A percentile compares a stretch with the other conserved stretches of the same genome.
Conservation (phyloP, 2,113 vertebrate genomes). For the Phoxinus phoxinus region DNA sequence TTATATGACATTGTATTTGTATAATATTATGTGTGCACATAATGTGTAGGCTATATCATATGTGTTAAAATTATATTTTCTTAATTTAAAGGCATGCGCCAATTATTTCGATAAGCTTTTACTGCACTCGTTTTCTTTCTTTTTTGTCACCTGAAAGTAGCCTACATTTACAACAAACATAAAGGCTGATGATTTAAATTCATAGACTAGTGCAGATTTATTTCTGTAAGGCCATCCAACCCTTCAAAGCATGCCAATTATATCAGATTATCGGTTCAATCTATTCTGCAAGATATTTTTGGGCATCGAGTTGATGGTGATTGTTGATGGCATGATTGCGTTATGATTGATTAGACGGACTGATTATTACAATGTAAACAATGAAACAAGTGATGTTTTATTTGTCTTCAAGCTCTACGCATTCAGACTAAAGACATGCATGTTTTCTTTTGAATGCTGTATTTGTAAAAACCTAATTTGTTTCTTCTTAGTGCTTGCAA, state of each 20-base stretch:
- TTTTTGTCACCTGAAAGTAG: not conserved
- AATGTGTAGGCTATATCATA: not conserved
- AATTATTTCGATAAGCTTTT: not conserved
- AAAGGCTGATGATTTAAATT: not conserved
- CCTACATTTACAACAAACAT: not conserved
- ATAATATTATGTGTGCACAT: not conserved
- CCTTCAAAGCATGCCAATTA: not conserved
- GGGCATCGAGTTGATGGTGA: not conserved
- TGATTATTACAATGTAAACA: not conserved
- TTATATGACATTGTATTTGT: not conserved
- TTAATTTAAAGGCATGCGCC: not conserved
- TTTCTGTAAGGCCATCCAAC: not conserved
- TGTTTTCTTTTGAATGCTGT: not conserved
- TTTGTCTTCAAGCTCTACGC: not conserved
- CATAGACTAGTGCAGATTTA: too few species aligned
- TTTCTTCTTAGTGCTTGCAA: not conserved
- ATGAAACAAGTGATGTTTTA: not conserved
- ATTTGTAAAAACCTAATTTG: too few species aligned
- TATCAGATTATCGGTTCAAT: not conserved
- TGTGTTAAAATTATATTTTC: too few species aligned
- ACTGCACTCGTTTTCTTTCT: not conserved
- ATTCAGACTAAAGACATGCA: not conserved
- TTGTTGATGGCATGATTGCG: not conserved
- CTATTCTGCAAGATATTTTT: not conserved
- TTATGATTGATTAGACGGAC: not conserved